phyloP scores from a whole-genome alignment of 2,888 invertebrate species.

The Eupsilia transversa region DNA sequence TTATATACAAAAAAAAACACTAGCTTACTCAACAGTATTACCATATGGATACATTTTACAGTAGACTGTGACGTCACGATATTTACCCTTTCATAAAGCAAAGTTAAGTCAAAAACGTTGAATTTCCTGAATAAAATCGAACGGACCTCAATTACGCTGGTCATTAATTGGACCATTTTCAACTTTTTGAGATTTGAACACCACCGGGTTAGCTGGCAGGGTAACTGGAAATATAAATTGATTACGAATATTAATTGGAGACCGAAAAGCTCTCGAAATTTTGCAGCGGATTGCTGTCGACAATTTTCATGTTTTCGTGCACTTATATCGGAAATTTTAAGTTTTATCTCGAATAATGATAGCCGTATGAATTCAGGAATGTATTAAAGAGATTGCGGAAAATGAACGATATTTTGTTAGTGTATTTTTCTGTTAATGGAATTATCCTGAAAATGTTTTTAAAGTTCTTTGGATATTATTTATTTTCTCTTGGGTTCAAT shows the following conservation, averaged over 20 bases:
- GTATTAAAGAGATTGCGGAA: slow-evolving; percentile 2
- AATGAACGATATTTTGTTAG: slow-evolving; percentile 1
- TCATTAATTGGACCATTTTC: slow-evolving; percentile 58
- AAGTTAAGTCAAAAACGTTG: neutral
- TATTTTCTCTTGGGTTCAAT: slow-evolving; percentile 16
- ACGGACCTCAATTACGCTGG: slow-evolving; percentile 45
- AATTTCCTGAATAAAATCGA: slow-evolving; percentile 42
- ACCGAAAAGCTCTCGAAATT: slow-evolving; percentile 26
- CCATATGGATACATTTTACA: neutral
- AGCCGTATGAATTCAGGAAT: neutral
- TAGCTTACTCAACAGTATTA: neutral
- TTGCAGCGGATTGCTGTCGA: slow-evolving; percentile 22
- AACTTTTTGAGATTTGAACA: slow-evolving; percentile 43
- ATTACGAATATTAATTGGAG: slow-evolving; percentile 56
- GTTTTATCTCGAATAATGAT: slow-evolving; percentile 15
- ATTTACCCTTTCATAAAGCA: neutral
- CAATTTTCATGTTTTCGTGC: slow-evolving; percentile 6
- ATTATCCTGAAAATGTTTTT: slow-evolving; percentile 6
- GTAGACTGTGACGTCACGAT: neutral
- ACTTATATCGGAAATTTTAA: slow-evolving; percentile 13
- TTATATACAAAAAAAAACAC: slow-evolving; percentile 8
- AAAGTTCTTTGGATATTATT: slow-evolving; percentile 1
- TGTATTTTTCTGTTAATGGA: neutral
- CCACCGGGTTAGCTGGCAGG: slow-evolving; percentile 24
- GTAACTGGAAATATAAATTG: slow-evolving; percentile 51